These are phyloP conservation scores for Drosophila mulleri DNA, from an alignment of 2,888 invertebrate genomes.

Conservation along the genomic window DNA sequence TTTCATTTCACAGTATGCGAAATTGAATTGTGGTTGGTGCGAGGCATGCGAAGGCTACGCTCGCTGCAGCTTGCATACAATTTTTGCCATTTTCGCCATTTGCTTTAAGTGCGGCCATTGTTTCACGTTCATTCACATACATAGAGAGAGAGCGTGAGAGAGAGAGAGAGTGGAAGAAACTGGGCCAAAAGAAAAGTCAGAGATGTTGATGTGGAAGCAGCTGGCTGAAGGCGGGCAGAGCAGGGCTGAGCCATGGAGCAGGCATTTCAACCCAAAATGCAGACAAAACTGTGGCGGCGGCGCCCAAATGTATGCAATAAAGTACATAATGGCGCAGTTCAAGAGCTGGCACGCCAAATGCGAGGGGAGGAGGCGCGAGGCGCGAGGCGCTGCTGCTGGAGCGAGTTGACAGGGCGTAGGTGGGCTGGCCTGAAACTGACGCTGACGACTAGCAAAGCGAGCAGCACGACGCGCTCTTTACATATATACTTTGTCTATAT, in stretches of 20 bases:
- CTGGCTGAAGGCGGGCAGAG: background rate
- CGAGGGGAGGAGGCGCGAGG: background rate
- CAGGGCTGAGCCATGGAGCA: conserved; percentile 62
- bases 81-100: conserved; percentile 79
- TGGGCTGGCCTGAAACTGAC: conserved; percentile 33
- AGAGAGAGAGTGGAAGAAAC: conserved; percentile 52
- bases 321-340: conserved; percentile 81
- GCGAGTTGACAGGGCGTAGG: conserved; percentile 12
- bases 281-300: conserved; percentile 64
- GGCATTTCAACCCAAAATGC: conserved; percentile 76
- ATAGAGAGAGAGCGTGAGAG: conserved; percentile 17
- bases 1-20: conserved; percentile 47
- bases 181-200: conserved; percentile 67
- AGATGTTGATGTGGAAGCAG: conserved; percentile 22
- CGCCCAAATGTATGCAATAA: conserved; percentile 79
- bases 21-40: conserved; percentile 5
- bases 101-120: conserved; percentile 77
- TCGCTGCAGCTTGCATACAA: conserved; percentile 70
- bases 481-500: background rate
- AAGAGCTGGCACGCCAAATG: conserved; percentile 67
- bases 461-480: conserved; percentile 42
- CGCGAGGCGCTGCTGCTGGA: background rate
- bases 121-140: conserved; percentile 75
- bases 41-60: conserved; percentile 20
- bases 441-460: conserved; percentile 52